phyloP scores from a whole-genome alignment of 2,113 vertebrate genomes.

The Pyrgilauda ruficollis region DNA sequence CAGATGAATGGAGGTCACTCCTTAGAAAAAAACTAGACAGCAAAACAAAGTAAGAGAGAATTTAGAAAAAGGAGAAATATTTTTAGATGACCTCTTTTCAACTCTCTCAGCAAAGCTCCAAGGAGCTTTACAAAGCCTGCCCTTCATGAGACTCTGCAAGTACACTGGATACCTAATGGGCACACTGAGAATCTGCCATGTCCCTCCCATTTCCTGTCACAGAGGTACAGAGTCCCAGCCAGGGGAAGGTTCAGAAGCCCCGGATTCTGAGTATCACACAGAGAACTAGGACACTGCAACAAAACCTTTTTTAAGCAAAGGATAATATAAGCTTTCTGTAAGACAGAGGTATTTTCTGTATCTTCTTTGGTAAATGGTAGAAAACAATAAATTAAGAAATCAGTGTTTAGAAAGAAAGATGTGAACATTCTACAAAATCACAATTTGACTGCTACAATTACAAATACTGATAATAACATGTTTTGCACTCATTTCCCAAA shows the following conservation, averaged over 20 bases:
- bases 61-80: neutral
- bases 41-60: neutral
- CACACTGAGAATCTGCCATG: neutral
- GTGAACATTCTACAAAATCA: neutral
- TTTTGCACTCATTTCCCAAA: neutral
- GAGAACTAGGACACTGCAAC: neutral
- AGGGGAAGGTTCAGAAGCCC: neutral
- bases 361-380: neutral
- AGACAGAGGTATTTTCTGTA: neutral
- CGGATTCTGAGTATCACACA: neutral
- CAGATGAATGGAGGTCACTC: neutral
- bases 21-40: neutral
- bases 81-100: slow-evolving; percentile 1
- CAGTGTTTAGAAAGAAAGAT: neutral
- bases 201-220: neutral
- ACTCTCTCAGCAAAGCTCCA: neutral
- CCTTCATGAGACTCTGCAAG: neutral
- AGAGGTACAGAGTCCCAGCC: neutral
- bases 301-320: neutral
- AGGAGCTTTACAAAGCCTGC: neutral
- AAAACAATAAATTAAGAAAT: neutral
- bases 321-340: neutral
- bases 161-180: neutral
- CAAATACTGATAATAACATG: neutral
- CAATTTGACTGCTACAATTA: neutral